These are phyloP conservation scores for Lepidurus arcticus DNA, from an alignment of 1,140 invertebrate species.

Conservation along the genomic window DNA sequence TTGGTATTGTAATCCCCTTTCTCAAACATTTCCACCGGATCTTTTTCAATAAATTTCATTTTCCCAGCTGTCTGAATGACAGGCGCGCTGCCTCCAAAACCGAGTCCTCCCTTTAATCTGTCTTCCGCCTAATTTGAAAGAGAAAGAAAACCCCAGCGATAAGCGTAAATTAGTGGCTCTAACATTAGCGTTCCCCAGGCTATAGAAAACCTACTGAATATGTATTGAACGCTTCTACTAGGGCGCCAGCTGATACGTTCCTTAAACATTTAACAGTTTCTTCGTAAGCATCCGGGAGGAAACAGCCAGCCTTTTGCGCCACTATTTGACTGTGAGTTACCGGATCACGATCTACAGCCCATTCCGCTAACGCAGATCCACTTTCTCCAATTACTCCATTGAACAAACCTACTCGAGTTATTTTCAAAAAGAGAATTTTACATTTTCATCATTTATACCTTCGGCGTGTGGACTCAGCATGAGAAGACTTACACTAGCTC, in stretches of 20 bases:
- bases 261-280: constrained; percentile 43
- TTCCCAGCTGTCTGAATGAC: constrained; percentile 33
- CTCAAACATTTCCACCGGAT: constrained; percentile 27
- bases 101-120: constrained; percentile 27
- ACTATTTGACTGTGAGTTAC: constrained; percentile 41
- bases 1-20: constrained; percentile 32
- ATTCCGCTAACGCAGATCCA: constrained; percentile 42
- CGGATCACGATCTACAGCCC: constrained; percentile 43
- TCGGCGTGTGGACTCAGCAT: constrained; percentile 1
- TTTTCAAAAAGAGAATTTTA: neutral
- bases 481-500: constrained; percentile 44
- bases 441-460: constrained; percentile 15
- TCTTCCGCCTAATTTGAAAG: constrained; percentile 32
- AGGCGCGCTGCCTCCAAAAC: constrained; percentile 31
- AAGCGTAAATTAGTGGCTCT: neutral
- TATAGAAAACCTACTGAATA: constrained; percentile 22
- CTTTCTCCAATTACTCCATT: constrained; percentile 41
- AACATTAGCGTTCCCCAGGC: neutral
- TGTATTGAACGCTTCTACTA: constrained; percentile 2
- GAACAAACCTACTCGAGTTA: constrained; percentile 37
- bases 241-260: constrained; percentile 36
- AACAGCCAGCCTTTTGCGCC: constrained; percentile 42
- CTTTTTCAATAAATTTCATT: constrained; percentile 22
- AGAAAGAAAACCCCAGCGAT: neutral
- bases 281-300: constrained; percentile 42